Base-by-base conservation (phyloP, 2,113 vertebrate species). In the Antechinus stuartii region DNA sequence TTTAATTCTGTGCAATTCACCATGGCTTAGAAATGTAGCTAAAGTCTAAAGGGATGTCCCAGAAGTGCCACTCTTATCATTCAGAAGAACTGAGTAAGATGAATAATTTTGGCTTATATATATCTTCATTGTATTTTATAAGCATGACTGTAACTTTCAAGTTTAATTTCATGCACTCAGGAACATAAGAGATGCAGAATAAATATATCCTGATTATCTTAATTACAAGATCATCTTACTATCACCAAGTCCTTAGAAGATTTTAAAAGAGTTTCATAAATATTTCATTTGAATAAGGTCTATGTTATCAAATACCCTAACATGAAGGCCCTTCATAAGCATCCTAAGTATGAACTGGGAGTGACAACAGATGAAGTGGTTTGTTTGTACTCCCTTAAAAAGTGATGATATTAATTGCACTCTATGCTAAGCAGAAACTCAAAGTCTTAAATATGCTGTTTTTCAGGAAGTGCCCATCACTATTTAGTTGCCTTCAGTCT, bases 31-130 rank as follows among this genome's bases (percentile, higher is more conserved):
- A 76, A 42, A 42, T n/a, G 68, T 42, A 22, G 68, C 19, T 0
- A 16, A 3, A 0, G 4, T 53, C 47, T 0, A 0, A 3, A 47
- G 2, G 53, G 19, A 26, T 8, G 25, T 23, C 0, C 6, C 26
- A 12, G 56, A 57, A 22, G 23, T 16, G 14, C 27, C 1, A 2
- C 54, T n/a, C 25, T 30, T 16, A 35, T 5, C 42, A 46, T 3
- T 9, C 0, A 0, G 68, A 49, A 8, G 53, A 46, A 93, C 54
- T 25, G 0, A 3, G n/a, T 14, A 7, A 50, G 27, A 0, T 47
- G 14, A 7, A n/a, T n/a, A 76, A 4, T 76, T 76, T 76, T 19
- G 68, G 14, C 35, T 76, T 76, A 76, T 76, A 14, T n/a, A n/a
- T 76, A 76, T 16, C 5, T 76, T 76, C 35, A 24, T 35, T 76